These are phyloP conservation scores for Sesia apiformis DNA, from an alignment of 2,888 invertebrate genomes.

Conservation along the genomic window DNA sequence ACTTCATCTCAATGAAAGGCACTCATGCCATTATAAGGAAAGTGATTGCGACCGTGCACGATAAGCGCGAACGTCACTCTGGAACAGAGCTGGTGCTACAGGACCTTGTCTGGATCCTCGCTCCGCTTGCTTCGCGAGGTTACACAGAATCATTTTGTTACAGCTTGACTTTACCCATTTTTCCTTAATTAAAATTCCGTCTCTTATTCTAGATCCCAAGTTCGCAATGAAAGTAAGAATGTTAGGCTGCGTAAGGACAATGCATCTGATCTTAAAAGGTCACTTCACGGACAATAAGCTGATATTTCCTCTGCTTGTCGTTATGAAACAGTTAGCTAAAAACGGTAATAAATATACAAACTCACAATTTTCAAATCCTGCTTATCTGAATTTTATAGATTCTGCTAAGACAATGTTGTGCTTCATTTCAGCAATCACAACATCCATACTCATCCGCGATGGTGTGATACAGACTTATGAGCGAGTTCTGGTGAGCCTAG, in stretches of 20 bases:
- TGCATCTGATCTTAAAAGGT: conserved; percentile 75
- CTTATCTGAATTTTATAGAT: neutral
- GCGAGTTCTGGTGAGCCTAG: conserved; percentile 73
- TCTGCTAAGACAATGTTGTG: conserved; percentile 7
- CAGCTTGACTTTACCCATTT: neutral
- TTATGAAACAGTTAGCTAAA: conserved; percentile 75
- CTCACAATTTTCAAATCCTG: neutral
- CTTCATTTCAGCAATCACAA: conserved; percentile 45
- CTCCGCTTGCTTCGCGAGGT: conserved; percentile 69
- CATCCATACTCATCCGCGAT: conserved; percentile 73
- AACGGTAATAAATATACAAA: conserved; percentile 52
- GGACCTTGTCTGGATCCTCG: conserved; percentile 73
- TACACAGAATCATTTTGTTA: conserved; percentile 9
- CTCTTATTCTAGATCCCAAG: conserved; percentile 67
- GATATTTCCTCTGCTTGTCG: conserved; percentile 72
- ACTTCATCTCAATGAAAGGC: conserved; percentile 64
- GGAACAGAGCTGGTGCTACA: conserved; percentile 63
- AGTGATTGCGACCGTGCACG: conserved; percentile 56
- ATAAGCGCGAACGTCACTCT: conserved; percentile 54
- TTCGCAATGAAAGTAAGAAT: conserved; percentile 79
- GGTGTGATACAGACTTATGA: conserved; percentile 76
- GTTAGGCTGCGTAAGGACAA: conserved; percentile 74
- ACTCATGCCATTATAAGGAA: conserved; percentile 67
- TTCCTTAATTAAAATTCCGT: neutral
- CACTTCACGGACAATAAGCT: conserved; percentile 75